These are phyloP conservation scores for Nomada lathburiana DNA, from an alignment of 2,888 invertebrate genomes.

Conservation along the genomic window DNA sequence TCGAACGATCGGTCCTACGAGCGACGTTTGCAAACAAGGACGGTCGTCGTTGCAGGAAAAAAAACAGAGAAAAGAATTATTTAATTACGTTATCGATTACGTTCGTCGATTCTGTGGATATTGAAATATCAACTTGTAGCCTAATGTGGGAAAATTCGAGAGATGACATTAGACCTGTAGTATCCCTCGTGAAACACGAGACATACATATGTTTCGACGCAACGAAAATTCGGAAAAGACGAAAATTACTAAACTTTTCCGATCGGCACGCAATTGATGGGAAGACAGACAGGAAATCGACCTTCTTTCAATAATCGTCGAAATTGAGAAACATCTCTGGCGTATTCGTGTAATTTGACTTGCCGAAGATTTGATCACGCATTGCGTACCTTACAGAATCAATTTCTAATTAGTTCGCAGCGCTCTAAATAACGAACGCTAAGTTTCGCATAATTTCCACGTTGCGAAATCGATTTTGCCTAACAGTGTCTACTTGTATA, in stretches of 20 bases:
- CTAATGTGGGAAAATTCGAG: not conserved
- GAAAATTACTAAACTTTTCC: too few species aligned
- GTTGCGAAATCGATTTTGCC: slow-evolving; percentile 35
- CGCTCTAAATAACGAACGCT: not conserved
- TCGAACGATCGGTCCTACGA: slow-evolving; percentile 49
- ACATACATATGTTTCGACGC: too few species aligned
- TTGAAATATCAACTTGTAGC: too few species aligned
- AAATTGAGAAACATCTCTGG: slow-evolving; percentile 3
- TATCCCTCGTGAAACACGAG: too few species aligned
- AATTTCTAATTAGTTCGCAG: slow-evolving; percentile 27
- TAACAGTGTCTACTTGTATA: slow-evolving; percentile 27
- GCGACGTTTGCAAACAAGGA: slow-evolving; percentile 38
- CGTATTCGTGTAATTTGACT: slow-evolving; percentile 12
- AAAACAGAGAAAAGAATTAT: not conserved
- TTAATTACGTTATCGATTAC: slow-evolving; percentile 37
- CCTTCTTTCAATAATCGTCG: not conserved
- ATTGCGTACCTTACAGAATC: slow-evolving; percentile 25
- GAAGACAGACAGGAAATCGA: slow-evolving; percentile 5
- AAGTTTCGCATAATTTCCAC: slow-evolving; percentile 5
- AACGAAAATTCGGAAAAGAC: too few species aligned
- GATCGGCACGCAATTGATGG: slow-evolving; percentile 1
- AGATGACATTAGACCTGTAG: not conserved
- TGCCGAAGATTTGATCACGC: not conserved
- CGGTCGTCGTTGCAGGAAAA: slow-evolving; percentile 13
- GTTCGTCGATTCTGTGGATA: not conserved